These are phyloP conservation scores for Lycocerus yunnanus DNA, from an alignment of 2,888 invertebrate genomes.

Conservation along the genomic window DNA sequence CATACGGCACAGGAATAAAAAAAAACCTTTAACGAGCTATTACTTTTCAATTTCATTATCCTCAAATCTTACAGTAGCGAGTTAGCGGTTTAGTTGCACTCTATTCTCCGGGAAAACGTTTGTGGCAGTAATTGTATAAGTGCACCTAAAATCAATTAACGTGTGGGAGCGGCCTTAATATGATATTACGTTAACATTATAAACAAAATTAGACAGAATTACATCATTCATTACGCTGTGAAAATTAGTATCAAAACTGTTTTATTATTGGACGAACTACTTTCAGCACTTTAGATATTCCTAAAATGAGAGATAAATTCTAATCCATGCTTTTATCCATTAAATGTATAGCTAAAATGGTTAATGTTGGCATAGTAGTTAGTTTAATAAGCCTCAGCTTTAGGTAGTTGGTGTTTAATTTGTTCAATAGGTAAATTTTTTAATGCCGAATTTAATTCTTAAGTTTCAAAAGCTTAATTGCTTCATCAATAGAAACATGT, in stretches of 20 bases:
- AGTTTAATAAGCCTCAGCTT: no score
- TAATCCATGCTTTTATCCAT: no score
- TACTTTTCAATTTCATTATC: neutral
- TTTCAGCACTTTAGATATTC: no score
- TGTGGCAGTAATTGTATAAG: neutral
- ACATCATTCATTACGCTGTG: neutral
- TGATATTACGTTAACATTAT: neutral
- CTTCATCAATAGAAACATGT: neutral
- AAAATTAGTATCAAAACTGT: neutral
- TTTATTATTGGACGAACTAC: neutral
- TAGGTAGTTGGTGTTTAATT: no score
- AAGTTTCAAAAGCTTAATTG: neutral
- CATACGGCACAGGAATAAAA: no score
- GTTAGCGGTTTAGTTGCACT: neutral
- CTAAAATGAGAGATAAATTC: no score
- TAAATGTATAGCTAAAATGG: no score
- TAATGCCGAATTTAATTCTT: no score
- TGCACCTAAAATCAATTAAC: neutral
- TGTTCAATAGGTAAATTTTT: no score
- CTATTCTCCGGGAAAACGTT: neutral
- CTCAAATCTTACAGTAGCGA: neutral
- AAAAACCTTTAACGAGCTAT: no score
- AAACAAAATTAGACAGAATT: neutral
- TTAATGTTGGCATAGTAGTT: no score
- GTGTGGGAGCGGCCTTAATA: neutral